Evolutionary conservation across 1,140 invertebrate species (phyloP).

Genomic region (Metaphire vulgaris): DNA sequence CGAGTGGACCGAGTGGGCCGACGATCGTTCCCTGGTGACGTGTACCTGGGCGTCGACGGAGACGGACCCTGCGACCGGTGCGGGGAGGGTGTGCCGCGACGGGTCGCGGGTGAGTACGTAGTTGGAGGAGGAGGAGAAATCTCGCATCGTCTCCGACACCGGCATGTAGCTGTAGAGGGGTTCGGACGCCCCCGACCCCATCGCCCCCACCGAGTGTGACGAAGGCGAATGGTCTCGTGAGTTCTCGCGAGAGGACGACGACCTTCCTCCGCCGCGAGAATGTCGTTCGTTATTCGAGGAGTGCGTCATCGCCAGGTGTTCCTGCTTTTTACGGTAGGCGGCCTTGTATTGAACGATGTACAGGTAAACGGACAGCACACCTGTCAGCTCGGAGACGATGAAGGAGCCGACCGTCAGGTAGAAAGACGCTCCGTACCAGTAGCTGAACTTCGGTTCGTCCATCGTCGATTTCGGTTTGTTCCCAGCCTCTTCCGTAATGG

Average conservation of each 20-base stretch:
- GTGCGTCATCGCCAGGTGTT: not conserved
- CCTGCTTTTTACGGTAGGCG: not conserved
- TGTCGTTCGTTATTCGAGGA: not conserved
- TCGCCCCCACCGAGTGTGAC: too few species aligned
- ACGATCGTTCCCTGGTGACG: not conserved
- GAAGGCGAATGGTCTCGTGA: not conserved
- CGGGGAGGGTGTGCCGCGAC: not conserved
- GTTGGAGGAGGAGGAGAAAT: not conserved
- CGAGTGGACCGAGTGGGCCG: not conserved
- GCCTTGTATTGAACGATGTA: constrained; percentile 36
- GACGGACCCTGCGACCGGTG: not conserved
- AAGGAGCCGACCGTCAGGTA: constrained; percentile 50
- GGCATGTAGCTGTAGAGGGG: not conserved
- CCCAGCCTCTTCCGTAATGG: constrained; percentile 50
- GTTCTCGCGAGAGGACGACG: not conserved
- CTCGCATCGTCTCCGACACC: not conserved
- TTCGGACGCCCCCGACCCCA: not conserved
- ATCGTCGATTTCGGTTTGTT: constrained; percentile 44
- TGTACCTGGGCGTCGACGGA: not conserved
- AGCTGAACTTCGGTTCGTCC: constrained; percentile 45
- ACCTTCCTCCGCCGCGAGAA: not conserved
- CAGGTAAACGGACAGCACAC: constrained; percentile 49
- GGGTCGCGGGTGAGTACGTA: not conserved
- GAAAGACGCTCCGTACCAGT: constrained; percentile 49
- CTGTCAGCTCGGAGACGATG: constrained; percentile 46